Conservation (phyloP, 2,113 vertebrate species). For the Lophura nycthemera region DNA sequence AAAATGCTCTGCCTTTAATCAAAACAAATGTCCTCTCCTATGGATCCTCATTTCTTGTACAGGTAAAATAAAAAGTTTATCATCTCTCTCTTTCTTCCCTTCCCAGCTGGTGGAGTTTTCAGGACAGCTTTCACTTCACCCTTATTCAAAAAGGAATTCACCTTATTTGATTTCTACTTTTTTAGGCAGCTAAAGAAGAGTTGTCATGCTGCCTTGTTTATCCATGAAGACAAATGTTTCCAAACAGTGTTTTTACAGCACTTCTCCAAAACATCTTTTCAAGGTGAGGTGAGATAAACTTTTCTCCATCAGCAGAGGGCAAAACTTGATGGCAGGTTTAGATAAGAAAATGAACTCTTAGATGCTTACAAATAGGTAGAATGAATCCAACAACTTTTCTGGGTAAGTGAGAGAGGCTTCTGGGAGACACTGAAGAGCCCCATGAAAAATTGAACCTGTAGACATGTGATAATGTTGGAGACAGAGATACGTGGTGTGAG, state of each 20-base stretch:
- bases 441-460: rapidly evolving
- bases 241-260: background rate
- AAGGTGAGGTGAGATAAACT: background rate
- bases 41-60: background rate
- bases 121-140: background rate
- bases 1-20: background rate
- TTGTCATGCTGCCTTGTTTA: background rate
- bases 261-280: background rate
- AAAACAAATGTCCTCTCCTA: rapidly evolving
- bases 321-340: background rate
- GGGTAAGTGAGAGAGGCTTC: background rate
- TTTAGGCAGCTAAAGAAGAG: background rate
- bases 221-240: background rate
- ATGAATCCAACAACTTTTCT: background rate
- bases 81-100: background rate
- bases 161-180: background rate
- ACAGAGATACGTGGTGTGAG: background rate
- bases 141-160: background rate
- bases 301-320: background rate
- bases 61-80: background rate
- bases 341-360: background rate
- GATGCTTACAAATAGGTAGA: background rate
- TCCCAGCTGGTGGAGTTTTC: background rate
- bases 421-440: background rate
- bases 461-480: background rate